Evolutionary conservation across 1,140 invertebrate species (phyloP).

Genomic region (Drosophila parabipectinata): DNA sequence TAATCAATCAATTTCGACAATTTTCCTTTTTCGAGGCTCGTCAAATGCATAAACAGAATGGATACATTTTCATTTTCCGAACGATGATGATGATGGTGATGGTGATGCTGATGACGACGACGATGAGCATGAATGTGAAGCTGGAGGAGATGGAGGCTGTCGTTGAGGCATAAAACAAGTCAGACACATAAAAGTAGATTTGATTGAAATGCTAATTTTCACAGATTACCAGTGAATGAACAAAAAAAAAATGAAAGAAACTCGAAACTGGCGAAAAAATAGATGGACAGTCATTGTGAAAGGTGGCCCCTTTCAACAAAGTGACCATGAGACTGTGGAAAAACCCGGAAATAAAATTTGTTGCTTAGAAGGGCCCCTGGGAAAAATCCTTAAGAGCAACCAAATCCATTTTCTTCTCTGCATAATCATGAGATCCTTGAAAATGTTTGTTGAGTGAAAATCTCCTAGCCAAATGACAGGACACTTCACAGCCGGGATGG

Average conservation of each 20-base stretch:
- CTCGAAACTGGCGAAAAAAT: not conserved
- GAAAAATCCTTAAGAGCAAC: not conserved
- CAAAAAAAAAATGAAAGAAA: conserved; percentile 8
- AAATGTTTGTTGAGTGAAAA: conserved; percentile 23
- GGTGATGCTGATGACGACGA: not conserved
- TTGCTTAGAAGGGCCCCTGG: not conserved
- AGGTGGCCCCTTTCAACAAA: conserved; percentile 24
- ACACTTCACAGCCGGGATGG: conserved; percentile 30
- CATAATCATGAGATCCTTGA: conserved; percentile 15
- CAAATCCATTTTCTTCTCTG: conserved; percentile 18
- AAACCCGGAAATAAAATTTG: conserved; percentile 1
- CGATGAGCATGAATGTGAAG: conserved; percentile 19
- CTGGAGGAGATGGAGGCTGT: conserved; percentile 21
- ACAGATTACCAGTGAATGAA: conserved; percentile 42
- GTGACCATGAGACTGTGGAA: conserved; percentile 34
- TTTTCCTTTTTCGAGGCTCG: conserved; percentile 55
- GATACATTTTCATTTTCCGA: conserved; percentile 57
- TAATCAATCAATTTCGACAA: conserved; percentile 79
- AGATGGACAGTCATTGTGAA: conserved; percentile 39
- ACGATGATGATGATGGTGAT: conserved; percentile 31
- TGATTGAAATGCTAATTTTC: conserved; percentile 80
- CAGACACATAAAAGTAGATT: conserved; percentile 78
- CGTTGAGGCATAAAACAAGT: conserved; percentile 71
- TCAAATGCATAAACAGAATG: conserved; percentile 62
- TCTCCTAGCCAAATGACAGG: conserved; percentile 20